These are phyloP conservation scores for Scotopteryx bipunctaria DNA, from an alignment of 2,888 invertebrate species.

Conservation along the genomic window DNA sequence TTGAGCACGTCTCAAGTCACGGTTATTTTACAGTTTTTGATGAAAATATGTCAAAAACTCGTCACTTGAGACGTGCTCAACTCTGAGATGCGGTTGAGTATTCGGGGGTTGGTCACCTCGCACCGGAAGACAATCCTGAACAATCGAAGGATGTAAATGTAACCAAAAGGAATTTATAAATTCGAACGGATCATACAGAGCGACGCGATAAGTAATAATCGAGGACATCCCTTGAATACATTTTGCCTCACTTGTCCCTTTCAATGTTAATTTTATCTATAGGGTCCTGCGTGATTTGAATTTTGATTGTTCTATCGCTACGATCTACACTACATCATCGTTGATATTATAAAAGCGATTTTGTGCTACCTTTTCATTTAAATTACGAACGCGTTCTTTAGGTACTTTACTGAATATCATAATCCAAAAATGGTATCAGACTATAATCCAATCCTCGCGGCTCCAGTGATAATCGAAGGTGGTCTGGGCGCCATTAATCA, in stretches of 20 bases:
- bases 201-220: conserved; percentile 50
- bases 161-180: conserved; percentile 64
- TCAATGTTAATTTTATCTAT: conserved; percentile 58
- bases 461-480: conserved; percentile 17
- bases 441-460: conserved; percentile 6
- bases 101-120: conserved; percentile 19
- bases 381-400: conserved; percentile 11
- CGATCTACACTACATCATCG: conserved; percentile 5
- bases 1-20: too few species aligned
- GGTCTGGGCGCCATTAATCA: conserved; percentile 24
- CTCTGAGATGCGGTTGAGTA: too few species aligned
- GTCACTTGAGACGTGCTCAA: too few species aligned
- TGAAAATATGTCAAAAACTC: too few species aligned
- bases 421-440: conserved; percentile 10
- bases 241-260: conserved; percentile 62
- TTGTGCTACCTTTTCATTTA: conserved; percentile 10
- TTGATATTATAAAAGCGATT: conserved; percentile 7
- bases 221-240: conserved; percentile 66
- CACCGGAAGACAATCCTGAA: conserved; percentile 65
- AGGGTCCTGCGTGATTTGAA: conserved; percentile 47
- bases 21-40: too few species aligned
- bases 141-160: conserved; percentile 73
- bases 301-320: conserved; percentile 38
- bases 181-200: conserved; percentile 37
- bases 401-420: conserved; percentile 16